A percentile compares a stretch with the other conserved stretches of the same genome.
These are phyloP conservation scores for Anarrhichthys ocellatus DNA, from an alignment of 2,113 vertebrate genomes.

Conservation along the genomic window DNA sequence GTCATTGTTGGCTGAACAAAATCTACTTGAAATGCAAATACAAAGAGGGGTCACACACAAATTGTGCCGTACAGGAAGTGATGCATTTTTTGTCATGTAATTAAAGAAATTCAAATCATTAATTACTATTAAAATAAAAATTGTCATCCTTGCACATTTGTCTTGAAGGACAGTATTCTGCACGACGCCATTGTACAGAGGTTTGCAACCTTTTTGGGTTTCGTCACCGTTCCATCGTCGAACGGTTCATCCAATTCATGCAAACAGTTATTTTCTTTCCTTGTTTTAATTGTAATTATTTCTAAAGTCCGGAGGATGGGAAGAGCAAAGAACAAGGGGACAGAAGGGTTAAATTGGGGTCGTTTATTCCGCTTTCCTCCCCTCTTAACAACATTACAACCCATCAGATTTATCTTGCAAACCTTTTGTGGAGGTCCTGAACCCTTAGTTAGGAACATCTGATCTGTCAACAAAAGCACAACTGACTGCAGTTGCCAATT, in stretches of 20 bases:
- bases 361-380: not conserved
- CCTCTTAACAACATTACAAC: not conserved
- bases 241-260: not conserved
- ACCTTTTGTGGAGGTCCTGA: not conserved
- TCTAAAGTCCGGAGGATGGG: not conserved
- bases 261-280: not conserved
- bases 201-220: not conserved
- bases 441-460: not conserved
- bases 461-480: not conserved
- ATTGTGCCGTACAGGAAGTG: not conserved
- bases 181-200: not conserved
- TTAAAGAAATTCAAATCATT: not conserved
- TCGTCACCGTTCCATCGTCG: not conserved
- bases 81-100: not conserved
- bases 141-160: not conserved
- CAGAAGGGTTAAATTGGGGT: not conserved
- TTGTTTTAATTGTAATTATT: not conserved
- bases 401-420: slow-evolving; percentile 1
- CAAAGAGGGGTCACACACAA: not conserved
- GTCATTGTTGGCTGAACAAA: not conserved
- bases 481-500: slow-evolving; percentile 2
- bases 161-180: not conserved
- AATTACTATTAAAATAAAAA: not conserved
- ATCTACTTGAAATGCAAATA: slow-evolving; percentile 10
- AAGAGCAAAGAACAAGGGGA: not conserved